phyloP scores from a whole-genome alignment of 30 jellyfish, hydroid and myxozoan genomes.

The Rhopilema esculentum region DNA sequence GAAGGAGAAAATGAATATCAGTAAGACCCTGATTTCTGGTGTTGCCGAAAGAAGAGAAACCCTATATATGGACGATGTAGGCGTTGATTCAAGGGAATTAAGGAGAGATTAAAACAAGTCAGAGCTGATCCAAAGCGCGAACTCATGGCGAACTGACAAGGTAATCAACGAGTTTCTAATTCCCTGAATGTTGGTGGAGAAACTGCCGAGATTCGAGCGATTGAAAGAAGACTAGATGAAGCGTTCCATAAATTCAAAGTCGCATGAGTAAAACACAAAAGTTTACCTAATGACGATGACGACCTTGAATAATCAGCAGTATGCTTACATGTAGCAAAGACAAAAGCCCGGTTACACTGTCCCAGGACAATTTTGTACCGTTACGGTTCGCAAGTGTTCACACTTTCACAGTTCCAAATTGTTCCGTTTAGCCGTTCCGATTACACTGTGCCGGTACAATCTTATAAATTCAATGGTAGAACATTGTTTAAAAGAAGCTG shows the following conservation, averaged over 20 bases:
- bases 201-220: background rate
- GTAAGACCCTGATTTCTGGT: slow-evolving; percentile 1
- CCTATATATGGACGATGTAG: background rate
- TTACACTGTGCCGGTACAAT: too few species aligned
- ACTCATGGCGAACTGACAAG: too few species aligned
- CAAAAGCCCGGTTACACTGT: too few species aligned
- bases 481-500: too few species aligned
- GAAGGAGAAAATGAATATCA: background rate
- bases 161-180: slow-evolving; percentile 5
- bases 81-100: background rate
- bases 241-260: background rate
- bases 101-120: background rate
- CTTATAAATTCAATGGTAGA: too few species aligned
- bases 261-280: background rate
- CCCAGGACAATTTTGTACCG: too few species aligned
- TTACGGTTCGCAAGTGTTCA: too few species aligned
- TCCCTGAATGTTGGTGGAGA: background rate
- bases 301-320: slow-evolving; percentile 4
- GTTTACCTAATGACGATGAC: slow-evolving; percentile 1
- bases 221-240: background rate
- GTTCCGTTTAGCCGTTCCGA: too few species aligned
- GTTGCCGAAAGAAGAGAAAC: background rate
- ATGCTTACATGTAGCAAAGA: slow-evolving; percentile 1
- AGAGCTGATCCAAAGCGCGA: slow-evolving; percentile 9
- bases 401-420: too few species aligned